Evolutionary conservation across 1,140 invertebrate genomes (phyloP), one percentile per base, ranked within the genome.

Genomic region (Pachyrhynchus sulphureomaculatus): DNA sequence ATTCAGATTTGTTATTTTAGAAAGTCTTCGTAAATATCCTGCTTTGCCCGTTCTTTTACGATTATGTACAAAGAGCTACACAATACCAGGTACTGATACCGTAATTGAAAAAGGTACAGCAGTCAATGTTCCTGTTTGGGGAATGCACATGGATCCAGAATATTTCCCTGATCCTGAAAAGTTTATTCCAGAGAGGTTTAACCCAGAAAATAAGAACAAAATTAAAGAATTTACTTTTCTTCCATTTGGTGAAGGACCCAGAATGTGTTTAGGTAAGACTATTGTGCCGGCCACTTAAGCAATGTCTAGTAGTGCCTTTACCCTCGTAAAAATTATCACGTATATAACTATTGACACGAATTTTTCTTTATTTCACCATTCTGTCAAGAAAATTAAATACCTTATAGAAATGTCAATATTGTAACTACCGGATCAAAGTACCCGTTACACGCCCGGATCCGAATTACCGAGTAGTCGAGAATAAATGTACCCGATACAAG

Each of bases 231-330:
- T 65, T 4, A 77, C 80, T 0, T 89, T 82, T 66, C 70, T 86
- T 54, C 86, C 87, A 9, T 88, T 90, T 70, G 86, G 84, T 9
- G 84, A 84, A 55, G 88, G 87, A 10, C 82, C 84, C 2, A 75
- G 86, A 42, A 84, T 85, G 59, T 88, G 87, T 70, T 86, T 88
- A 53, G 26, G 26, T 29, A 29, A 10, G 26, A n/a, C n/a, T n/a
- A n/a, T n/a, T n/a, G n/a, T n/a, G n/a, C n/a, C n/a, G n/a, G n/a
- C n/a, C n/a, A n/a, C n/a, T n/a, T n/a, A n/a, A n/a, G n/a, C n/a
- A n/a, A n/a, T n/a, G n/a, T n/a, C n/a, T n/a, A n/a, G n/a, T n/a
- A n/a, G n/a, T n/a, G n/a, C n/a, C n/a, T n/a, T n/a, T n/a, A n/a
- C n/a, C n/a, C n/a, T n/a, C n/a, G n/a, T n/a, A n/a, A n/a, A n/a